Evolutionary conservation across 2,113 vertebrate species (phyloP).

Genomic region (Coryphaenoides rupestris): DNA sequence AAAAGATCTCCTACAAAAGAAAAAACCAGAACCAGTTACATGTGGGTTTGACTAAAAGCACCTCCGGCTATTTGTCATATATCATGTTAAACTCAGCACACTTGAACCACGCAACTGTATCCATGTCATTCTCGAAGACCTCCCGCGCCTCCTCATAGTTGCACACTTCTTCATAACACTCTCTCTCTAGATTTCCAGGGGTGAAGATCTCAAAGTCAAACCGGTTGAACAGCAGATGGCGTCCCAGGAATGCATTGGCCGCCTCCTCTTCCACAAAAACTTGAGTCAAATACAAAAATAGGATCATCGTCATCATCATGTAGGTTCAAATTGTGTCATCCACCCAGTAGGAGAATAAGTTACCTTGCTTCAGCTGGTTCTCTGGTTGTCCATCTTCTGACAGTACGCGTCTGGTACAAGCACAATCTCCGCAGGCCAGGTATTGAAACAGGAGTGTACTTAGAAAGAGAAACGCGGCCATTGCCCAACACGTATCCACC

Average conservation of each 20-base stretch:
- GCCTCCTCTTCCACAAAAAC: conserved; percentile 83
- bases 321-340: not conserved
- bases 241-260: conserved; percentile 84
- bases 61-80: not conserved
- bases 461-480: not conserved
- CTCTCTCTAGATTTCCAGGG: conserved; percentile 85
- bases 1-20: conserved; percentile 79
- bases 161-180: conserved; percentile 90
- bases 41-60: not conserved
- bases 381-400: conserved; percentile 25
- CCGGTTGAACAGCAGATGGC: conserved; percentile 85
- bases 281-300: not conserved
- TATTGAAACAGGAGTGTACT: conserved; percentile 68
- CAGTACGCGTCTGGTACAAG: conserved; percentile 44
- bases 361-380: conserved; percentile 71
- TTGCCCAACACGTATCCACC: not conserved
- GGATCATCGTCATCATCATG: not conserved
- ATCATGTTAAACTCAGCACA: not conserved
- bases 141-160: conserved; percentile 94
- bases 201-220: conserved; percentile 93
- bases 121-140: conserved; percentile 81
- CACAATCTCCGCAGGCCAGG: conserved; percentile 62
- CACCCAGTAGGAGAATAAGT: conserved; percentile 3
- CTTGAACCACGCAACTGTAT: conserved; percentile 76
- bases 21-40: not conserved